These are phyloP conservation scores for Frankliniella fusca DNA, from an alignment of 2,888 invertebrate genomes.

Conservation along the genomic window DNA sequence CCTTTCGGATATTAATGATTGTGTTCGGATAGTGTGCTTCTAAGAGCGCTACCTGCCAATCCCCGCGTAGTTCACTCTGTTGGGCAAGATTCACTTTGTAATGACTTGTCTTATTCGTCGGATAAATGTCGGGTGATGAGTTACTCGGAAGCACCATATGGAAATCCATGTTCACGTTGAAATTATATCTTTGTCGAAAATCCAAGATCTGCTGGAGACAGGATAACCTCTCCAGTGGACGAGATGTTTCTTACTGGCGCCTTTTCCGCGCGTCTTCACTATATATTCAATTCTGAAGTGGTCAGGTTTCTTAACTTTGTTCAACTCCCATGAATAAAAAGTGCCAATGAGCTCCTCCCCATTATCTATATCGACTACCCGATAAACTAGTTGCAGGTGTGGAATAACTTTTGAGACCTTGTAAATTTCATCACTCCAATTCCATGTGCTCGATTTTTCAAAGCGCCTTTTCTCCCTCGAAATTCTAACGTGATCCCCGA, in stretches of 20 bases:
- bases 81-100: neutral
- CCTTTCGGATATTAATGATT: neutral
- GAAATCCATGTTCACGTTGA: neutral
- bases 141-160: neutral
- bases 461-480: constrained; percentile 6
- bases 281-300: constrained; percentile 1
- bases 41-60: neutral
- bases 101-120: neutral
- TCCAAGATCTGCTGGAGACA: neutral
- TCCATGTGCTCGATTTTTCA: neutral
- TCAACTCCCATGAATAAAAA: neutral
- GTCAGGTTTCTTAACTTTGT: neutral
- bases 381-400: neutral
- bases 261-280: neutral
- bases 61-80: neutral
- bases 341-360: neutral
- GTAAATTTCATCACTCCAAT: neutral
- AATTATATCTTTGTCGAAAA: neutral
- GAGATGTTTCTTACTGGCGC: neutral
- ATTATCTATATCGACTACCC: neutral
- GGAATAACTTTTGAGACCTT: neutral
- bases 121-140: neutral
- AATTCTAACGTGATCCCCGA: neutral
- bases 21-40: neutral
- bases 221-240: neutral